These are phyloP conservation scores for Smittia sp. DNA, from an alignment of 2,888 invertebrate genomes.

Conservation along the genomic window DNA sequence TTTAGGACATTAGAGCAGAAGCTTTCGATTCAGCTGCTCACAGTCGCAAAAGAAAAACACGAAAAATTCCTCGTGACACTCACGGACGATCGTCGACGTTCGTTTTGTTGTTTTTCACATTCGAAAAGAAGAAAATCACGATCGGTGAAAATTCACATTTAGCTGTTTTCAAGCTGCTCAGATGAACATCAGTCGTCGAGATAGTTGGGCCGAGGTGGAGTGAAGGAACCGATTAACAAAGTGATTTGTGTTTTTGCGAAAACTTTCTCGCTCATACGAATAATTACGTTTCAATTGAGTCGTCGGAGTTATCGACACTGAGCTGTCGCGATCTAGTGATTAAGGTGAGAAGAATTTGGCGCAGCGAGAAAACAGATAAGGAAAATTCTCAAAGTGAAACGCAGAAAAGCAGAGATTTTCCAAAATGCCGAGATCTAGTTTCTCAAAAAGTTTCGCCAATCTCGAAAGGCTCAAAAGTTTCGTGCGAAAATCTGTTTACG, in stretches of 20 bases:
- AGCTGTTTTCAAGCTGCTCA: slow-evolving; percentile 20
- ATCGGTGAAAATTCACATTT: slow-evolving; percentile 1
- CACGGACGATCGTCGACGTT: not conserved
- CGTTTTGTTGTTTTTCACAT: slow-evolving; percentile 1
- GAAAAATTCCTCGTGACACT: slow-evolving; percentile 24
- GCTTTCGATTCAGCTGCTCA: not conserved
- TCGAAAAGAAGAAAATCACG: not conserved
- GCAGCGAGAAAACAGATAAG: not conserved
- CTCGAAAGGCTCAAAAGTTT: not conserved
- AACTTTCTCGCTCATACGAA: not conserved
- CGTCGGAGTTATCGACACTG: not conserved
- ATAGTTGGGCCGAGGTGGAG: not conserved
- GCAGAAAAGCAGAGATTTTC: not conserved
- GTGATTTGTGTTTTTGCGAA: slow-evolving; percentile 33
- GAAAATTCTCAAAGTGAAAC: slow-evolving; percentile 6
- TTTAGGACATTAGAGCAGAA: not conserved
- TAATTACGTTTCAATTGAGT: not conserved
- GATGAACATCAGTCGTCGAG: slow-evolving; percentile 32
- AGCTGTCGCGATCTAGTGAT: not conserved
- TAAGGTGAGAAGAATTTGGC: slow-evolving; percentile 21
- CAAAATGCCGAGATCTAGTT: too few relatives aligned
- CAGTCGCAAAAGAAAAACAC: slow-evolving; percentile 1
- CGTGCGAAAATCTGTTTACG: slow-evolving; percentile 19
- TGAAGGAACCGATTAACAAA: slow-evolving; percentile 22
- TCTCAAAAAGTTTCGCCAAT: too few relatives aligned